Evolutionary conservation across 2,797 vertebrate genomes (phyloP), one percentile per base, ranked within the genome.

Genomic region (Glyptemys insculpta): DNA sequence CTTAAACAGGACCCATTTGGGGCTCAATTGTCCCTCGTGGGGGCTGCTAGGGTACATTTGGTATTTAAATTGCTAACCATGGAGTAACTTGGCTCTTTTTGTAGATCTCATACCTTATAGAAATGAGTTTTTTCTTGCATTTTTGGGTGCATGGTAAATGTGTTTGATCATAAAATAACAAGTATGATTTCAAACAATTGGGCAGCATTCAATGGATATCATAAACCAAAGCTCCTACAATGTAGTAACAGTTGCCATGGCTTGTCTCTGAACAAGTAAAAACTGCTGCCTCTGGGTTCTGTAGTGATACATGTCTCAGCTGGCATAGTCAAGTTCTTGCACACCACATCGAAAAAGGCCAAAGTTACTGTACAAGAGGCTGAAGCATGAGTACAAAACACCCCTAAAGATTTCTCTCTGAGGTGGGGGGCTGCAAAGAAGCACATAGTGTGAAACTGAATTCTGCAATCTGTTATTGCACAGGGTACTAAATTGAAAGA

Each of bases 381-480:
- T 85, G 47, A 59, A 89, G 82, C 81, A 56, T 68, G 21, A 41
- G 91, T 89, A 78, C 79, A 86, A 19, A 57, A 27, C 50, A 88
- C 81, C 52, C 84, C 84, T 76, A 53, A 81, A 52, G 53, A 54
- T 80, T 95, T 54, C 78, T 84, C 91, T 81, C 81, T 41, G n/a
- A 62, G 92, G 16, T 14, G 8, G 53, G 27, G 21, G 31, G 90
- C 90, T 87, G 89, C 54, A 88, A 82, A 88, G 79, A 88, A 85
- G 34, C 44, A 93, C 81, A 2, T 91, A 93, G 72, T 49, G 79
- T 78, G 87, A 86, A 94, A 81, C 72, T 57, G 37, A 52, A 81
- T 85, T 84, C 80, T 93, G 79, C 79, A 96, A 93, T 92, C 86
- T 92, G 89, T 93, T 91, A 89, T 52, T 94, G 94, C 78, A 34